phyloP scores from a whole-genome alignment of 2,113 vertebrate genomes.

The Zosterops hypoxanthus region DNA sequence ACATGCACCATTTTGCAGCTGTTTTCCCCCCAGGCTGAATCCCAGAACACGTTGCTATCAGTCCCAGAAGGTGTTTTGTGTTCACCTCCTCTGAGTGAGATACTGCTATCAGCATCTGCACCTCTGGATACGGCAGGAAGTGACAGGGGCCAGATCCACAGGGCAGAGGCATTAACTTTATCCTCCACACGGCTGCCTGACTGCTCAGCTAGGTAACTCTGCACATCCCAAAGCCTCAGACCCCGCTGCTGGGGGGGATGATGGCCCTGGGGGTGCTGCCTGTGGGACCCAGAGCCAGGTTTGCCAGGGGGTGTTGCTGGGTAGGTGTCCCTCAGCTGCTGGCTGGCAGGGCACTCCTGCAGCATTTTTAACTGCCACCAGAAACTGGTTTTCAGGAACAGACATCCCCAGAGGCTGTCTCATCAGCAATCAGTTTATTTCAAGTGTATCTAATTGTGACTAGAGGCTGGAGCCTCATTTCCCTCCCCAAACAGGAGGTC shows the following conservation, averaged over 20 bases:
- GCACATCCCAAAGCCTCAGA: neutral
- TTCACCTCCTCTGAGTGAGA: neutral
- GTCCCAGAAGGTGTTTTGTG: neutral
- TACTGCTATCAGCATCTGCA: neutral
- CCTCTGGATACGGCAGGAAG: neutral
- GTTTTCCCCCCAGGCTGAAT: neutral
- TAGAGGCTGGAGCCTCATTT: neutral
- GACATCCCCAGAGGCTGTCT: neutral
- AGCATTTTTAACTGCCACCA: neutral
- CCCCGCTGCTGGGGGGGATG: fast-evolving
- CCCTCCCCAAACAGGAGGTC: fast-evolving
- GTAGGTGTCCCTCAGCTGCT: neutral
- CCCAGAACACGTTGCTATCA: neutral
- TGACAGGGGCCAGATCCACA: neutral
- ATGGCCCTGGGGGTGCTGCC: neutral
- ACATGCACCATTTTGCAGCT: neutral
- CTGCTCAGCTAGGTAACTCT: neutral
- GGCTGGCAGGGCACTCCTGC: neutral
- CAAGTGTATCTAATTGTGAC: neutral
- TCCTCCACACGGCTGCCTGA: fast-evolving
- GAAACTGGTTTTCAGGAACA: neutral
- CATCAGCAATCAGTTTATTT: neutral
- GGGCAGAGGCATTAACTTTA: neutral
- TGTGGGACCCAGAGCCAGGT: neutral
- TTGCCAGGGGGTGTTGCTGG: neutral